Evolutionary conservation across 2,797 vertebrate genomes (phyloP).

Genomic region (Bucorvus abyssinicus): DNA sequence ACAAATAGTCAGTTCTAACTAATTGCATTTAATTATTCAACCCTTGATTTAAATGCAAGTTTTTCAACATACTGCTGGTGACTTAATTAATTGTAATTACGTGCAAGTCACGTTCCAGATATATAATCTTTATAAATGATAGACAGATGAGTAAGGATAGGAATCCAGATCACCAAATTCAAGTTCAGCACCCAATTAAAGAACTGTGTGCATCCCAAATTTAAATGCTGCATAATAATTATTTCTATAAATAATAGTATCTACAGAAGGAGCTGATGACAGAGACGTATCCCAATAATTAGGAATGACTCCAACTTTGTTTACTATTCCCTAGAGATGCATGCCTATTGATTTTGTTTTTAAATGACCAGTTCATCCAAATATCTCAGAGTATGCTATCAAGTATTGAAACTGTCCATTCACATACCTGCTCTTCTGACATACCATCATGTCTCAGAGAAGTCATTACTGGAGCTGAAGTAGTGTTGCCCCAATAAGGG

Average conservation of each 20-base stretch:
- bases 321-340: constrained; percentile 61
- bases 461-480: not conserved
- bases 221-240: constrained; percentile 37
- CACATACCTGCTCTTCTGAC: not conserved
- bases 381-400: not conserved
- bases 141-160: constrained; percentile 69
- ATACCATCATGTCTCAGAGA: not conserved
- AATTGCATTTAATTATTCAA: constrained; percentile 73
- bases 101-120: constrained; percentile 66
- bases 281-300: constrained; percentile 55
- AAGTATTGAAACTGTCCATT: constrained; percentile 17
- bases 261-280: constrained; percentile 53
- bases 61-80: constrained; percentile 75
- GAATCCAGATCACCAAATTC: constrained; percentile 71
- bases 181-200: constrained; percentile 57
- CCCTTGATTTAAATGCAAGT: constrained; percentile 75
- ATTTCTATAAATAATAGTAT: constrained; percentile 65
- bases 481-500: not conserved
- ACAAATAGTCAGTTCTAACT: constrained; percentile 66
- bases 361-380: constrained; percentile 18
- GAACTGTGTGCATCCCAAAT: constrained; percentile 23
- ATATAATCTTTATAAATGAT: constrained; percentile 72
- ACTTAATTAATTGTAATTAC: constrained; percentile 79
- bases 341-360: constrained; percentile 51
- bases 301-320: constrained; percentile 48